Evolutionary conservation across 2,888 invertebrate species (phyloP).

Genomic region (Nematopogon swammerdamellus): DNA sequence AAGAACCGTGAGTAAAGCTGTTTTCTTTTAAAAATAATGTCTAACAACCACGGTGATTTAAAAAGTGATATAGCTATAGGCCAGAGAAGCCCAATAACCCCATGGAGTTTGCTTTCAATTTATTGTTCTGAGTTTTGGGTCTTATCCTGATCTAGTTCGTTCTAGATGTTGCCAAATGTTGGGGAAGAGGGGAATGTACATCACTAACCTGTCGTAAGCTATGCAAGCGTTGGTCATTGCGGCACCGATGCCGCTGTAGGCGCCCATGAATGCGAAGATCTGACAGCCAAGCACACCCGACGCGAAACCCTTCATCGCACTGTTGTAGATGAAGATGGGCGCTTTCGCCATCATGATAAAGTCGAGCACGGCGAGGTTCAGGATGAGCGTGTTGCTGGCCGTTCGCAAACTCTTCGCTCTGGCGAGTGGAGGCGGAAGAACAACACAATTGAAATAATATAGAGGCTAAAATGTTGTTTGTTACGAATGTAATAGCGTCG

Average conservation of each 20-base stretch:
- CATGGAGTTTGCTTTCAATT: too few relatives aligned
- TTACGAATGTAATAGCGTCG: neutral
- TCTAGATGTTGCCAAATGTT: too few relatives aligned
- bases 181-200: neutral
- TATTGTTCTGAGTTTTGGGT: too few relatives aligned
- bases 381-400: slow-evolving; percentile 80
- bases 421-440: too few relatives aligned
- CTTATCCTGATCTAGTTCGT: too few relatives aligned
- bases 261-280: slow-evolving; percentile 71
- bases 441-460: slow-evolving; percentile 14
- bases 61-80: too few relatives aligned
- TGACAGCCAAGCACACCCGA: slow-evolving; percentile 72
- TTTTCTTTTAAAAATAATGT: too few relatives aligned
- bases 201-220: slow-evolving; percentile 70
- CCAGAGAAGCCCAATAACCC: too few relatives aligned
- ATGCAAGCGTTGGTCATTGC: slow-evolving; percentile 80
- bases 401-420: slow-evolving; percentile 72
- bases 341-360: slow-evolving; percentile 86
- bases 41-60: too few relatives aligned
- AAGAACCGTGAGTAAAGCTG: too few relatives aligned
- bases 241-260: slow-evolving; percentile 77
- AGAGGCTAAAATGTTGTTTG: neutral
- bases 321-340: slow-evolving; percentile 83
- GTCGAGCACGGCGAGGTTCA: slow-evolving; percentile 79
- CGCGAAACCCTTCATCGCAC: slow-evolving; percentile 74